Conservation (phyloP, 2,888 invertebrate species). For the Oeneis ivallda region DNA sequence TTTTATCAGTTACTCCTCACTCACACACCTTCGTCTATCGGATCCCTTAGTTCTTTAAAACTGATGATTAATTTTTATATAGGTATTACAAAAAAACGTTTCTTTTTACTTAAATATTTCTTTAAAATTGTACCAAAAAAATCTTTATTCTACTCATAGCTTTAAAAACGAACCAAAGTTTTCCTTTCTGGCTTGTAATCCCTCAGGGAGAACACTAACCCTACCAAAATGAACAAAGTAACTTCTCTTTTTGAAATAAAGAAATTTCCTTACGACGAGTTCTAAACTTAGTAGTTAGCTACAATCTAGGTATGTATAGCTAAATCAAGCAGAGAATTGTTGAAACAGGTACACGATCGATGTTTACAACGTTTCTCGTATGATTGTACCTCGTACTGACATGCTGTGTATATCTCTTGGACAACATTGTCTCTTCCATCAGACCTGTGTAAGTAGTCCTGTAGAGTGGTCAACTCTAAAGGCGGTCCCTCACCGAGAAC, state of each 20-base stretch:
- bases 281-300: background rate
- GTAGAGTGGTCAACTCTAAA: background rate
- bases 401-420: slow-evolving; percentile 8
- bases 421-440: slow-evolving; percentile 16
- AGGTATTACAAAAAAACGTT: too few relatives aligned
- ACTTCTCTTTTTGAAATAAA: background rate
- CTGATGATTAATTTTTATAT: too few relatives aligned
- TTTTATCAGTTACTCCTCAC: too few relatives aligned
- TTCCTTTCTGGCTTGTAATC: background rate
- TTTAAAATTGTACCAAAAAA: background rate
- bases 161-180: background rate
- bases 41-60: too few relatives aligned
- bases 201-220: background rate
- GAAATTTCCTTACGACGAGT: background rate
- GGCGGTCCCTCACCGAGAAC: too few relatives aligned
- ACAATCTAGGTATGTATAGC: background rate
- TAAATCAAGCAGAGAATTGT: background rate
- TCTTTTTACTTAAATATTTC: background rate
- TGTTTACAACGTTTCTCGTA: slow-evolving; percentile 1
- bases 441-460: slow-evolving; percentile 12
- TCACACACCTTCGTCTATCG: too few relatives aligned
- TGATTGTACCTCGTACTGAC: background rate
- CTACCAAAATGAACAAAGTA: background rate
- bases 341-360: slow-evolving; percentile 1
- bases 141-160: too few relatives aligned